Conservation (phyloP, 2,113 vertebrate species). For the Machaerirhynchus nigripectus region DNA sequence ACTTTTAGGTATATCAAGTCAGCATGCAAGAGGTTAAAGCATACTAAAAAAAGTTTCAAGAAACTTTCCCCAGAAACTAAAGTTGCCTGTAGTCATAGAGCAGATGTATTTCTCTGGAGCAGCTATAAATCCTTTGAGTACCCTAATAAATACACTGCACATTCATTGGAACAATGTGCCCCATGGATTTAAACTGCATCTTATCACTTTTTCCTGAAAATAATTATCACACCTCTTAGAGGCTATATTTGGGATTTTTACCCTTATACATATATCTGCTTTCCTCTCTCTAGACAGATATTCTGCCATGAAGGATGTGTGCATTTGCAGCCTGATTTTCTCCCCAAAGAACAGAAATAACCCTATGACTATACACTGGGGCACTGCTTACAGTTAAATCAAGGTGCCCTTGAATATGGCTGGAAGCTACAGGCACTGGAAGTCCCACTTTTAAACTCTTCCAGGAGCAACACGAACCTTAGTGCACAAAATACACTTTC, state of each 20-base stretch:
- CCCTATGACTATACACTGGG: constrained; percentile 21
- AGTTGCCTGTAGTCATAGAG: constrained; percentile 55
- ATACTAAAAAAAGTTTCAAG: neutral
- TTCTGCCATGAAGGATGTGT: constrained; percentile 47
- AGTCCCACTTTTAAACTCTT: constrained; percentile 5
- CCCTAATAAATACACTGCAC: constrained; percentile 44
- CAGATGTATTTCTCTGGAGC: constrained; percentile 39
- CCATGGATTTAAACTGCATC: constrained; percentile 55
- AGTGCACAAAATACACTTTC: neutral
- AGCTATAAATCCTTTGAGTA: constrained; percentile 59
- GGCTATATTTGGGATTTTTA: constrained; percentile 54
- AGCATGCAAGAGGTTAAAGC: constrained; percentile 40
- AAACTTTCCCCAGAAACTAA: constrained; percentile 24
- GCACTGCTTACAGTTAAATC: neutral
- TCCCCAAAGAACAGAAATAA: constrained; percentile 51
- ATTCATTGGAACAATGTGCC: constrained; percentile 51
- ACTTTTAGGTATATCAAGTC: neutral
- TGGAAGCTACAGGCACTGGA: constrained; percentile 11
- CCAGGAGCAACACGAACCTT: neutral
- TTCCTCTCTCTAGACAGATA: constrained; percentile 45
- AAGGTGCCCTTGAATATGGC: constrained; percentile 51
- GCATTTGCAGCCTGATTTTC: constrained; percentile 36
- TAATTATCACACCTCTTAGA: constrained; percentile 65
- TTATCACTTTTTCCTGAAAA: constrained; percentile 49
- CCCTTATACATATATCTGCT: constrained; percentile 28